Base-by-base conservation (phyloP, 2,888 invertebrate genomes). In the Andrena chrysosceles region DNA sequence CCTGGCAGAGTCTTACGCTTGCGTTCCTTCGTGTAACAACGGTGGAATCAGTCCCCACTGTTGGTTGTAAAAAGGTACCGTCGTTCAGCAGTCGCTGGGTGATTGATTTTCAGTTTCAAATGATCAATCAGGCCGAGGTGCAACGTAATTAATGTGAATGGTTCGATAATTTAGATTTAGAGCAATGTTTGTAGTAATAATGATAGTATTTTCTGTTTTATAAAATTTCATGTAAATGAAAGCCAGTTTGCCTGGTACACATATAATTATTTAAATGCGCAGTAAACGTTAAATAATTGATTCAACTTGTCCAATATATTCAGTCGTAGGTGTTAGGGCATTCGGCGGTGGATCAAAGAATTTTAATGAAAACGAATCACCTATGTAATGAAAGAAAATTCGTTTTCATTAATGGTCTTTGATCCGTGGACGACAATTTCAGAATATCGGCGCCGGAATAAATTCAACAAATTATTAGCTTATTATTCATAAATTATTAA, bases 11-110 rank as follows among this genome's bases (percentile, higher is more conserved):
- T 71, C 60, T 56, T 31, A 62, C 42, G 60, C 20, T 74, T 64
- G 72, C 69, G 80, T 81, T 77, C 77, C 79, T 62, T 42, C 35
- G 59, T 68, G 76, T 66, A 29, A 66, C 63, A 42, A 60, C 26
- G 48, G 48, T 72, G 70, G 73, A 68, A 66, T 80, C 75, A 74
- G 84, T 33, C 79, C 70, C 33, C 59, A 54, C 74, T 29, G 54
- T 6, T 13, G 52, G n/a, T 10, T 16, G 31, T 48, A 73, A 80
- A 70, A 74, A 73, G 16, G 23, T 59, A 35, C 66, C n/a, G 20
- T 20, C 29, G 66, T 60, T 16, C 31, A 33, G 54, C 62, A 67
- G 31, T 60, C 56, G 49, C n/a, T 23, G 26, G 16, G 60, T 54
- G 74, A 74, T 80, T 52, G 67, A 75, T 68, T 82, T 26, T 35